Base-by-base conservation (phyloP, 2,113 vertebrate species). In the Gymnobelideus leadbeateri region DNA sequence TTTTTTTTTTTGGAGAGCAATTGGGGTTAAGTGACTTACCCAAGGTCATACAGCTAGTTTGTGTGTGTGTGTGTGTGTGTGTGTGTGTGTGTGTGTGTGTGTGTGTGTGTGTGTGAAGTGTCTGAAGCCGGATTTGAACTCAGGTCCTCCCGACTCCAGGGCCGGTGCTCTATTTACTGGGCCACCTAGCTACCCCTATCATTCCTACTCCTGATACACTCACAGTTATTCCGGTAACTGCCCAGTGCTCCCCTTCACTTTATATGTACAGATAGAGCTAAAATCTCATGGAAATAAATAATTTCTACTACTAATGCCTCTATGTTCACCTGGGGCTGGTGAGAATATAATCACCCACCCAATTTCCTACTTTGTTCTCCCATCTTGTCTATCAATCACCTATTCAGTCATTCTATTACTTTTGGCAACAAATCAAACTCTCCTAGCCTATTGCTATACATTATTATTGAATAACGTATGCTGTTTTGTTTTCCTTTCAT, bases 311-410 rank as follows among this genome's bases (percentile, higher is more conserved):
- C 55, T 97, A 95, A 97, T 93, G 91, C 84, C 89, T 90, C 51
- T 96, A 61, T 96, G 95, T 94, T 96, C 94, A 97, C 97, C 68
- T 68, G 96, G 84, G 68, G 96, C 93, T 97, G 91, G 26, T 50
- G 93, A 97, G 89, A 98, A 97, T 94, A 96, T 98, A 97, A 97
- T 98, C 97, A 97, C n/a, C 52, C 8, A 94, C 89, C 98, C 97
- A 92, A 97, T 97, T 98, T 93, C 53, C 95, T 92, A 96, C 84
- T 92, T 97, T 94, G 46, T 97, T 98, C 95, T 97, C 97, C 95
- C 92, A 52, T 92, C 93, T 97, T 97, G 97, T 51, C 90, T 53
- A 92, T 96, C 93, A 96, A 94, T 97, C 96, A 98, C 92, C 91
- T 61, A 93, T 31, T 31, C n/a, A 53, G 49, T 94, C 54, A 91